These are phyloP conservation scores for Brachionus plicatilis DNA, from an alignment of 1,140 invertebrate genomes.

Conservation along the genomic window DNA sequence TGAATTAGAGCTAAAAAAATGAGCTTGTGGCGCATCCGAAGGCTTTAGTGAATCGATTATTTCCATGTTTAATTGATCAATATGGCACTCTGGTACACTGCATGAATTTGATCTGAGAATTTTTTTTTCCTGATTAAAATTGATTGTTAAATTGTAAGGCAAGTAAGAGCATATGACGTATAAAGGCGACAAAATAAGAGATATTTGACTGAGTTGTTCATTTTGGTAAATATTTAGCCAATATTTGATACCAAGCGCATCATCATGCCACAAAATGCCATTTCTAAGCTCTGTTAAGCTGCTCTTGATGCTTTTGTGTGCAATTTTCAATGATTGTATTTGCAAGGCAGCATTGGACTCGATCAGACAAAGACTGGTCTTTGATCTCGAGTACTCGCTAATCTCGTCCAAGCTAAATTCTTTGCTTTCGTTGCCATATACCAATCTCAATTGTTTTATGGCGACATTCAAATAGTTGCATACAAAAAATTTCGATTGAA, in stretches of 20 bases:
- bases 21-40: neutral
- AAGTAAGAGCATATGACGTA: conserved; percentile 30
- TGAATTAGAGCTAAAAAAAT: neutral
- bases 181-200: neutral
- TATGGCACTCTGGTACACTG: neutral
- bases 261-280: neutral
- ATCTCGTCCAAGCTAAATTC: neutral
- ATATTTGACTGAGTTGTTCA: neutral
- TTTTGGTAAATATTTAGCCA: neutral
- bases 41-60: neutral
- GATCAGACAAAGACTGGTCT: neutral
- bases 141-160: neutral
- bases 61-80: neutral
- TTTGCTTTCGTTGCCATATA: neutral
- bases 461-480: neutral
- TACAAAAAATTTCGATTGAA: conserved; percentile 31
- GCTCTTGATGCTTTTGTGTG: neutral
- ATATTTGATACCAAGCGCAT: neutral
- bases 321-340: neutral
- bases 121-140: neutral
- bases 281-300: neutral
- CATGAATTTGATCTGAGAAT: neutral
- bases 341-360: neutral
- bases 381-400: neutral
- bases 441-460: neutral